Evolutionary conservation across 2,888 invertebrate genomes (phyloP).

Genomic region (Uropetala carovei): DNA sequence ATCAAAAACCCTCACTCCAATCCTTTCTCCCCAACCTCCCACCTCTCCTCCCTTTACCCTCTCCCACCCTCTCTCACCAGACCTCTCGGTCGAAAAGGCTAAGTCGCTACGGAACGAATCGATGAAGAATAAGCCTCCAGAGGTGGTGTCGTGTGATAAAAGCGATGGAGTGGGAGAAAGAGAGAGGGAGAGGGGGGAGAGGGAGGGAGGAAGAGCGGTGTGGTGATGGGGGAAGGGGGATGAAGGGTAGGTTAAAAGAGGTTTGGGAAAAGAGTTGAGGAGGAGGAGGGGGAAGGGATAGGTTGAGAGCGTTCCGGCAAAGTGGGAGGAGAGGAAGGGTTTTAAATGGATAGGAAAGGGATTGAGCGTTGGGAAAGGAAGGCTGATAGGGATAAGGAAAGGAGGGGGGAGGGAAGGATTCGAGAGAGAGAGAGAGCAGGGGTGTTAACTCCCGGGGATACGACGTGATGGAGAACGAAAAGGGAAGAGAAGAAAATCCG

Average conservation of each 20-base stretch:
- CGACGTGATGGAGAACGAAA: background rate
- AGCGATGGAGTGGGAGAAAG: background rate
- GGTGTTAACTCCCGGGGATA: constrained; percentile 8
- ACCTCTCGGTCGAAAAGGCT: constrained; percentile 26
- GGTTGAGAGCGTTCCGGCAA: background rate
- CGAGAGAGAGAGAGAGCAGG: background rate
- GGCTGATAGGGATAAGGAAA: background rate
- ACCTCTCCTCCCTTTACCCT: background rate
- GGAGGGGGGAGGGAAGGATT: background rate
- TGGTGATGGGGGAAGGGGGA: background rate
- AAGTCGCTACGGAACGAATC: background rate
- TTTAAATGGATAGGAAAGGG: background rate
- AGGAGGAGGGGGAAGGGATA: background rate
- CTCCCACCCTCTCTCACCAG: background rate
- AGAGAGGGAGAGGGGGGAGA: background rate
- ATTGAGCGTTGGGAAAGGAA: background rate
- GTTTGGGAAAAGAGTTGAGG: background rate
- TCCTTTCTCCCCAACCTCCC: constrained; percentile 9
- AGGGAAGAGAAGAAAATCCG: too few relatives aligned
- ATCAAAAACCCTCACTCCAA: constrained; percentile 34
- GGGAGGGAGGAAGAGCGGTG: too few relatives aligned
- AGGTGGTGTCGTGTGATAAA: constrained; percentile 22
- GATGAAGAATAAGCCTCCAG: constrained; percentile 11
- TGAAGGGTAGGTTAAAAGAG: background rate
- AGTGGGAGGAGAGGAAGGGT: background rate